Base-by-base conservation (phyloP, 2,888 invertebrate genomes). In the Harmothoe impar region DNA sequence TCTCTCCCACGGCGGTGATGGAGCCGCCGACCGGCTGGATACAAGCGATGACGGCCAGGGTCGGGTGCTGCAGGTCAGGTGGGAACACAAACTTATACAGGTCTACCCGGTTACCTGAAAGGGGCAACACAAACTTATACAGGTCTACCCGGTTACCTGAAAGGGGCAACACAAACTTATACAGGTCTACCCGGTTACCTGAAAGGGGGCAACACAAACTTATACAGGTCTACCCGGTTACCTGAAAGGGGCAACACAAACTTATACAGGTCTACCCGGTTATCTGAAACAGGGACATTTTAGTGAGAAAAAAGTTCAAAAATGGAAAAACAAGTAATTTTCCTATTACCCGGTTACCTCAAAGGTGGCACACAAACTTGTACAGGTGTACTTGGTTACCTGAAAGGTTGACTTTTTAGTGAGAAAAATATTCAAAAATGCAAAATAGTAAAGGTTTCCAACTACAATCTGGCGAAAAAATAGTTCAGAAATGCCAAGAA, bases 1-100 rank as follows among this genome's bases (percentile, higher is more conserved):
- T 93, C 92, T 96, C 96, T n/a, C 95, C 94, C 0, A 96, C 95
- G 0, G 96, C 96, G 94, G 96, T 95, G n/a, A 96, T 94, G 1
- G 96, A 95, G 15, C 96, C 96, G 25, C 95, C 92, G 0, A 96
- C 96, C 0, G 96, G 96, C 93, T 96, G 96, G 35, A 96, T 93
- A 90, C 95, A 95, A 12, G 96, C 96, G 90, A 96, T 95, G 25
- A 96, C 94, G 51, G 96, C 96, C 81, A 96, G 93, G 0, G 96
- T 96, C 17, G 91, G 92, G 15, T 93, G 93, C 43, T 93, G 91
- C n/a, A 95, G 92, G 43, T 95, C 93, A 0, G 95, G 95, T 17
- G 95, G 95, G 90, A 95, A 96, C 92, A 95, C 94, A 92, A 95
- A 95, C 92, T 96, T 95, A 93, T 94, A 96, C 62, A 96, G 92